phyloP scores from a whole-genome alignment of 1,140 invertebrate species.

The Leptopilina clavipes region DNA sequence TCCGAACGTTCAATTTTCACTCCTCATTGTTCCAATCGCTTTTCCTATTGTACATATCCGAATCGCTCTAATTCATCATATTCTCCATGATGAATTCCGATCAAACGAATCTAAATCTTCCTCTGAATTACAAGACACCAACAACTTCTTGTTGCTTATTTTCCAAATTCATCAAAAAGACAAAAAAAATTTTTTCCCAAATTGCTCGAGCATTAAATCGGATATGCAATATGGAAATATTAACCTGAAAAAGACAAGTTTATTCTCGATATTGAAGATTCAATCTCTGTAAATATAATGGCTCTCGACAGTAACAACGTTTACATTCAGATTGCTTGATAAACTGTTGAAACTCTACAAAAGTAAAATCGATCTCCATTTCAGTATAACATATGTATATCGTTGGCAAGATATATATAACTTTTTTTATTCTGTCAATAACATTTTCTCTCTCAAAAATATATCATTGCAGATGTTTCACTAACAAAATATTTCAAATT shows the following conservation, averaged over 20 bases:
- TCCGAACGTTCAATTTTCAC: slow-evolving; percentile 24
- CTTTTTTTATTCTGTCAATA: no score
- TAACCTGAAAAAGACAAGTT: background rate
- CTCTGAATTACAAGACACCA: slow-evolving; percentile 3
- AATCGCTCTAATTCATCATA: slow-evolving; percentile 22
- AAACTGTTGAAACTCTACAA: background rate
- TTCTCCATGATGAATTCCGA: background rate
- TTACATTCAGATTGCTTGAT: slow-evolving; percentile 30
- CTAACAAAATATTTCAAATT: no score
- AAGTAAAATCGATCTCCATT: slow-evolving; percentile 28
- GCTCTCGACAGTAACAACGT: slow-evolving; percentile 23
- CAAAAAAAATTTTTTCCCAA: no score
- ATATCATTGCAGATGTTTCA: no score
- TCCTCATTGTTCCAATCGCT: slow-evolving; percentile 25
- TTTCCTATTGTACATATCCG: slow-evolving; percentile 4
- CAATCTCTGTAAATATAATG: slow-evolving; percentile 2
- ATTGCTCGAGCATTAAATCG: background rate
- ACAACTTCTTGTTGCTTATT: no score
- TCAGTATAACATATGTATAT: background rate
- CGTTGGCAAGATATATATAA: background rate
- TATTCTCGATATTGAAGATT: slow-evolving; percentile 2
- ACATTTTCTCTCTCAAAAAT: no score
- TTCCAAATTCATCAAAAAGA: no score
- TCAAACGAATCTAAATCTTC: background rate
- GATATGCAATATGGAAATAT: slow-evolving; percentile 19